Evolutionary conservation across 2,797 vertebrate species (phyloP), one percentile per base, ranked within the genome.

Genomic region (Xenentodon cancila): DNA sequence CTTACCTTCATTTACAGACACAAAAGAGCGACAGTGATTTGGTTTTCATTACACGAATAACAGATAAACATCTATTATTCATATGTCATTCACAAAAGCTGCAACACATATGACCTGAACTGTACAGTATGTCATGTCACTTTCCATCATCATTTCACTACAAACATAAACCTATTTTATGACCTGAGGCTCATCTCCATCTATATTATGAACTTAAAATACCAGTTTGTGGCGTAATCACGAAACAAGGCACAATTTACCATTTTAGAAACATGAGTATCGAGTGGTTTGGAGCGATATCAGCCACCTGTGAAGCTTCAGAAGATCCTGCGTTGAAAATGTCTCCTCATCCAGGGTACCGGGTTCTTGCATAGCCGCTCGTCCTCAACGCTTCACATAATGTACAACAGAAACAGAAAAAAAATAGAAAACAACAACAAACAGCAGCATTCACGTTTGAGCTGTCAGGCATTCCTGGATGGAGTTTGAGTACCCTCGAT

Each of bases 161-260:
- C 57, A 44, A 45, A 50, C 32, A 48, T 50, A 47, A 53, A 34
- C 1, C 9, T 3, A 37, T 37, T 37, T 18, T 45, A n/a, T 44
- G 9, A 56, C 22, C 43, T 0, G 49, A 52, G 37, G 64, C 61
- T 67, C 27, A 22, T 18, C 32, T 58, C 32, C 46, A 27, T 34
- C 30, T 19, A 49, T 1, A 46, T 3, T 0, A 32, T 1, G 7
- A 9, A 4, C n/a, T n/a, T n/a, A 16, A 45, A 68, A 52, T 9
- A 48, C 21, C 53, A 1, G 19, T 9, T 72, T 5, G 25, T 9
- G 25, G 20, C 59, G 15, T 32, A 18, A 51, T 17, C 17, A 53
- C 40, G 55, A 64, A 73, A 82, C 45, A 84, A 88, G 88, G 82
- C 84, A 86, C 79, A 37, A 48, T 56, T 71, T 20, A 25, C 43